Percentiles rank a stretch among this genome's conserved stretches.
Conservation (phyloP, 2,797 vertebrate species). For the Cirrhinus mrigala region DNA sequence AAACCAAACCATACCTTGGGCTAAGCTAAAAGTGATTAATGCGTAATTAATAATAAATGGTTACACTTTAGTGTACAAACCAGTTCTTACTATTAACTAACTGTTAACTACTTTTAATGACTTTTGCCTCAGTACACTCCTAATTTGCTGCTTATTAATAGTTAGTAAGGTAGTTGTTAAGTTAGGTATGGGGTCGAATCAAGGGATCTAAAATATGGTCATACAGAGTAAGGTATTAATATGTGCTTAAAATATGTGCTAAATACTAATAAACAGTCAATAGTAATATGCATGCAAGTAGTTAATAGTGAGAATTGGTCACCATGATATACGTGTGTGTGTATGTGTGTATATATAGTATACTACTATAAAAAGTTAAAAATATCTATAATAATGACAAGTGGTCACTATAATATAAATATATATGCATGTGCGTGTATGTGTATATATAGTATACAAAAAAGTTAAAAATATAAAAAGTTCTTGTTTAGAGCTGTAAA, state of each 20-base stretch:
- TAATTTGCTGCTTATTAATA: background rate
- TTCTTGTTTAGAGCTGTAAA: no score
- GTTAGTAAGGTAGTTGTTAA: background rate
- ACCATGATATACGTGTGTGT: no score
- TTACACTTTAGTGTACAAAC: background rate
- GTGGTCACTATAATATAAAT: no score
- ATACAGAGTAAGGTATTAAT: background rate
- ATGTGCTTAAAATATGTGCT: background rate
- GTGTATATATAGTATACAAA: no score
- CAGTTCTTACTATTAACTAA: background rate
- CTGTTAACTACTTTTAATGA: background rate
- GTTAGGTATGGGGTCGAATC: background rate
- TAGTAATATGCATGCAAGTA: background rate
- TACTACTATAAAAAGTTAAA: no score
- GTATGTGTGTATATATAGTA: no score
- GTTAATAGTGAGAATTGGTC: background rate
- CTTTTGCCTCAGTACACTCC: background rate
- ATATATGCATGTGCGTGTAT: no score
- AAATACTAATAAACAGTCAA: background rate
- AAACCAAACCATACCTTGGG: background rate
- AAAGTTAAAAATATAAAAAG: no score
- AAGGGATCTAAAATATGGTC: background rate
- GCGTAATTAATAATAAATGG: background rate
- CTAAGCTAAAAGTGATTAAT: constrained; percentile 21
- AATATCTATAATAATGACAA: background rate